Base-by-base conservation (phyloP, 2,797 vertebrate genomes). In the Epinephelus malabaricus region DNA sequence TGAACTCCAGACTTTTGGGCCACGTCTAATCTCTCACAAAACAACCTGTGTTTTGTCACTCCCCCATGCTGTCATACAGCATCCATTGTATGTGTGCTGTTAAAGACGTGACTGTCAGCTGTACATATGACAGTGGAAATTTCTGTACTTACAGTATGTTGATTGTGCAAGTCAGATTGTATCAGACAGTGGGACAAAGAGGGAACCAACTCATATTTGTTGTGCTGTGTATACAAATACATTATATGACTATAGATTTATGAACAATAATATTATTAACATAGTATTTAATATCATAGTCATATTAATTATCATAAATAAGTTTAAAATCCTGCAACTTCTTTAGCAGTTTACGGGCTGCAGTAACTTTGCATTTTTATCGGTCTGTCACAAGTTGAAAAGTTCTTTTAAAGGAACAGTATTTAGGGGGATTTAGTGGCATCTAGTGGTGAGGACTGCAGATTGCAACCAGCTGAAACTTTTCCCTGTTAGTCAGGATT, bases 31-130 rank as follows among this genome's bases (percentile, higher is more conserved):
- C 62, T 66, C 23, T 78, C 63, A 71, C 27, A 77, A 69, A 86
- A 77, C 63, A 81, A 66, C 46, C 15, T 46, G 55, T 76, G n/a
- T 58, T 78, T 60, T 83, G 71, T 72, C 65, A 74, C 21, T 61
- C 54, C 30, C 19, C 40, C 53, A n/a, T 40, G 27, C 53, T 58
- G 56, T 62, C 53, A 73, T 54, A 56, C 38, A 72, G 38, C 25
- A 50, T 30, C 50, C 27, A 55, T 49, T 74, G 62, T 66, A 59
- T 66, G 62, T 64, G 45, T 58, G 49, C 51, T 73, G 63, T 64
- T 71, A 13, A 18, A 43, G 38, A 80, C 1, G n/a, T 38, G 40
- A 69, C 55, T 82, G 54, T 72, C 38, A 27, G 58, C 74, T 76
- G 23, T 17, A 61, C 21, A 64, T 23, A 43, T 46, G 25, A 66